Conservation (phyloP, 2,113 vertebrate species). For the Regulus satrapa region DNA sequence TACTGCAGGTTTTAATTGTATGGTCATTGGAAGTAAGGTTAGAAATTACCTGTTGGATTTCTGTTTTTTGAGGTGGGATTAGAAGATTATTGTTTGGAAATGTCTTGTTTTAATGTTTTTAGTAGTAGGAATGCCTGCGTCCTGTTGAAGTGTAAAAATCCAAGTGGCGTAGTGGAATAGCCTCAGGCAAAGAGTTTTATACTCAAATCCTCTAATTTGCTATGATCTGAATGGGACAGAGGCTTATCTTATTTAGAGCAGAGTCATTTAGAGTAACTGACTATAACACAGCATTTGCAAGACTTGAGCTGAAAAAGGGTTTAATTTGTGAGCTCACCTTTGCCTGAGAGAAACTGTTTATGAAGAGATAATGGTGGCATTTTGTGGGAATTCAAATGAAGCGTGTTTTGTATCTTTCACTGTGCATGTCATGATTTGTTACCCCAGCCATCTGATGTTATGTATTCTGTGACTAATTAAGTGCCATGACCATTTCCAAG, state of each 20-base stretch:
- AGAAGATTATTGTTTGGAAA: neutral
- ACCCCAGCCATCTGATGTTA: neutral
- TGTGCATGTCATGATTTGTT: neutral
- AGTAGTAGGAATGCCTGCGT: neutral
- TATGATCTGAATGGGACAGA: neutral
- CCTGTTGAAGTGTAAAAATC: neutral
- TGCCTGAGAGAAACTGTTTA: neutral
- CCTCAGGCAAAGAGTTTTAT: neutral
- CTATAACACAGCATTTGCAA: neutral
- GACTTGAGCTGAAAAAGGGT: neutral
- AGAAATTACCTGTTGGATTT: neutral
- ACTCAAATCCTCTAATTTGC: neutral
- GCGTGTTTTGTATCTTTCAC: accelerated
- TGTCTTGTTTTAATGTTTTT: neutral
- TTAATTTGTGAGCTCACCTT: neutral
- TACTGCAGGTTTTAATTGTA: neutral
- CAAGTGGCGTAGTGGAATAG: neutral
- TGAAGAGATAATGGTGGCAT: neutral
- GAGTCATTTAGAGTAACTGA: neutral
- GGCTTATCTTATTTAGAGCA: neutral
- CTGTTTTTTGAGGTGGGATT: neutral
- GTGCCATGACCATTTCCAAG: neutral
- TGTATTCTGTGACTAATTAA: neutral
- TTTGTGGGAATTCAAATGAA: neutral
- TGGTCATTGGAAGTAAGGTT: neutral